phyloP scores from a whole-genome alignment of 2,888 invertebrate species.

The Chrysolina oricalcia region DNA sequence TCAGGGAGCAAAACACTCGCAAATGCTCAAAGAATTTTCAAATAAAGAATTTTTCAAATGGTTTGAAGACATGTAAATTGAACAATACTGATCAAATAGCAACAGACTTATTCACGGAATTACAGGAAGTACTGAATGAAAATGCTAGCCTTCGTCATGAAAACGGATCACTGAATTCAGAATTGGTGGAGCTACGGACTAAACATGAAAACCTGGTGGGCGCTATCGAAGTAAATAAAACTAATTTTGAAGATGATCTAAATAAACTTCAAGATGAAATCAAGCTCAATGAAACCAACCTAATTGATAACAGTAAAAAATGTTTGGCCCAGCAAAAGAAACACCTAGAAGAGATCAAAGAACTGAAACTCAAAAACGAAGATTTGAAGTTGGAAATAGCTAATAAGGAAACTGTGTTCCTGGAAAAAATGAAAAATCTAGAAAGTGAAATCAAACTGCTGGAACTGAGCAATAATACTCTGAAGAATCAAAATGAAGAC shows the following conservation, averaged over 20 bases:
- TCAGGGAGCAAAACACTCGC: constrained; percentile 22
- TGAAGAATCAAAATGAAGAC: constrained; percentile 39
- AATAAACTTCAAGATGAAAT: constrained; percentile 48
- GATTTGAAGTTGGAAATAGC: constrained; percentile 29
- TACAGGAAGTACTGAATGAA: constrained; percentile 38
- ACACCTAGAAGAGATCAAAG: constrained; percentile 45
- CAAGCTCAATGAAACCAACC: constrained; percentile 39
- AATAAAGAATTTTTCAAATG: constrained; percentile 23
- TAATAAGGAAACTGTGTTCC: constrained; percentile 25
- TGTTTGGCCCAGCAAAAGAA: constrained; percentile 50
- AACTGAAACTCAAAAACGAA: constrained; percentile 46
- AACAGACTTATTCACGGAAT: constrained; percentile 35
- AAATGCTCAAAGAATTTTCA: constrained; percentile 23
- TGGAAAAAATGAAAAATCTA: constrained; percentile 12
- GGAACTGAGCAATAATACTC: constrained; percentile 2
- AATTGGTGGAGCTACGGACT: constrained; percentile 30
- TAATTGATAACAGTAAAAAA: constrained; percentile 48
- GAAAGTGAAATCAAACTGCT: constrained; percentile 1
- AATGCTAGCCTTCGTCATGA: constrained; percentile 45
- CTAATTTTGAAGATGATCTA: constrained; percentile 46
- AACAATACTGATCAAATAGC: constrained; percentile 22
- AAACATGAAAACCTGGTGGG: constrained; percentile 44
- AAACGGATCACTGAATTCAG: constrained; percentile 36
- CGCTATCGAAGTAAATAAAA: constrained; percentile 35
- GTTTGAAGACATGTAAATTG: background rate